Percentiles rank a stretch among this genome's conserved stretches.
These are phyloP conservation scores for Pristionchus pacificus DNA, from an alignment of 1,140 invertebrate genomes.

Conservation along the genomic window DNA sequence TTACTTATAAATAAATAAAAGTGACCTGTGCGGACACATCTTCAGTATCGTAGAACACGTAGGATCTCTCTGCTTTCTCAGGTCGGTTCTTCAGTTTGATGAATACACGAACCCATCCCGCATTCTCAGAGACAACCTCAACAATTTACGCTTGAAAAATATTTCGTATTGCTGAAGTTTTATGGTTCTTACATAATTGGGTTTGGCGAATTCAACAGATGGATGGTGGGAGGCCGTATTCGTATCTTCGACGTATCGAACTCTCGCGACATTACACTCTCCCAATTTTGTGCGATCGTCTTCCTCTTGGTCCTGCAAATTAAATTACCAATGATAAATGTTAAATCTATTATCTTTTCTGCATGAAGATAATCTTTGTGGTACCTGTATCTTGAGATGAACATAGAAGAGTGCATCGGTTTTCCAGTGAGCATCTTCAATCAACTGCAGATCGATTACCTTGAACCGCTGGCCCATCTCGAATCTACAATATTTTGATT, in stretches of 20 bases:
- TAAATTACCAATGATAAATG: no score
- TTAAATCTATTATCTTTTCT: no score
- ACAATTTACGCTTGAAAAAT: neutral
- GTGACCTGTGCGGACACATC: constrained; percentile 24
- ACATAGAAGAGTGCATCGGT: constrained; percentile 28
- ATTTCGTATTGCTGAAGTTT: neutral
- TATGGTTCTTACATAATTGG: constrained; percentile 22
- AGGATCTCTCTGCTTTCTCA: neutral
- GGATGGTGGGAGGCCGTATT: constrained; percentile 5
- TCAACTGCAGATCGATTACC: constrained; percentile 12
- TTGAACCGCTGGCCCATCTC: neutral
- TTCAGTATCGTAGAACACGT: constrained; percentile 24
- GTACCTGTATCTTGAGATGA: constrained; percentile 28
- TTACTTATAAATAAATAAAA: neutral
- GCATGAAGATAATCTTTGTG: neutral
- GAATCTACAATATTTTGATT: no score
- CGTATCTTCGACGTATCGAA: constrained; percentile 16
- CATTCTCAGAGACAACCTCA: constrained; percentile 23
- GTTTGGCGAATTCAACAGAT: constrained; percentile 21
- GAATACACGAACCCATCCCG: constrained; percentile 14
- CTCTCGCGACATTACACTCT: constrained; percentile 18
- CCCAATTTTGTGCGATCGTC: constrained; percentile 20
- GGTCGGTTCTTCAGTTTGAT: constrained; percentile 19
- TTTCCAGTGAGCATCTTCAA: constrained; percentile 23
- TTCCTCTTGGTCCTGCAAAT: constrained; percentile 26